Evolutionary conservation across 2,888 invertebrate genomes (phyloP), one percentile per base, ranked within the genome.

Genomic region (Xanthia togata): DNA sequence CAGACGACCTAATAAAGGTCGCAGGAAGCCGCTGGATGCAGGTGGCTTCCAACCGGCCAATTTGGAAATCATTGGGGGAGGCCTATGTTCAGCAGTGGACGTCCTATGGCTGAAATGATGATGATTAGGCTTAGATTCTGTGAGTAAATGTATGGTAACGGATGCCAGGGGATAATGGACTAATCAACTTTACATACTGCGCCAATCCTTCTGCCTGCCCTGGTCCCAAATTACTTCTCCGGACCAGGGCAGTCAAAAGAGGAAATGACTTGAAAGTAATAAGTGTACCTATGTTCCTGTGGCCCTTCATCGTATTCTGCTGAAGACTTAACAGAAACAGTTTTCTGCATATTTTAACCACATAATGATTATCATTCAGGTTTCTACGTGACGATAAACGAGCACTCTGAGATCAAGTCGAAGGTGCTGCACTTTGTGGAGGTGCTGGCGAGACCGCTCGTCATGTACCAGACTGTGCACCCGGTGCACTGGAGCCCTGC

Each of bases 401-500:
- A 98, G 76, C 97, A 98, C 89, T 98, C 98, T 1, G 99, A 99
- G 95, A 98, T 99, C 12, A 98, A 98, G 82, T 98, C 98, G 83
- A 99, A 99, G 94, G 99, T 99, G 60, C 97, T 99, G 91, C 99
- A 99, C 93, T 99, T 99, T 92, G 98, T 99, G 68, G 98, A 99
- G 89, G 99, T 99, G 31, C 97, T 99, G 97, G 99, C 99, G 23
- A 97, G 99, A 64, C 99, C 99, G 0, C 98, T 99, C 97, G 99
- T 99, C 50, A 98, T 99, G 97, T 98, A 99, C 93, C 98, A 99
- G 93, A 98, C 98, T 63, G 98, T 98, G 88, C 99, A 99, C 94
- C 99, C 99, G 0, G 98, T 99, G 65, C 98, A 99, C 89, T 99
- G 99, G 99, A 99, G 99, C 86, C 98, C 99, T 0, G 98, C 98